These are phyloP conservation scores for Cyclargus thomasi DNA, from an alignment of 1,140 invertebrate species.

Conservation along the genomic window DNA sequence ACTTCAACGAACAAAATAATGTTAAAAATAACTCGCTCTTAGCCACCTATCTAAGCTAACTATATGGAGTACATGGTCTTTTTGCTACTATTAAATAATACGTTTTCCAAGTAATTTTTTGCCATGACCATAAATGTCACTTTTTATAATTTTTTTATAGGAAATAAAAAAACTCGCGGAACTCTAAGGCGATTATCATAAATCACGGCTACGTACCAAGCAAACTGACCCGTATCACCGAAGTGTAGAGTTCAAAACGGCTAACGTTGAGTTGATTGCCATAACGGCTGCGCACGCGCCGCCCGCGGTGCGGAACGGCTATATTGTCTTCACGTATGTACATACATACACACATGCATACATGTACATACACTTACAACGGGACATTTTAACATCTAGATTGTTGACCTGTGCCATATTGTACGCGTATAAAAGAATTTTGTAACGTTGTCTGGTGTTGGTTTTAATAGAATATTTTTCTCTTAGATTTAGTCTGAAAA, in stretches of 20 bases:
- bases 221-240: not conserved
- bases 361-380: not conserved
- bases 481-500: too few species aligned
- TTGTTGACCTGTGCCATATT: not conserved
- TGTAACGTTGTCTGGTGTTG: not conserved
- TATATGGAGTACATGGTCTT: too few species aligned
- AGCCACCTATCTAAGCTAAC: too few species aligned
- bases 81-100: too few species aligned
- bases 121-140: not conserved
- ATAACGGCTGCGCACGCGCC: slow-evolving; percentile 27
- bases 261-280: slow-evolving; percentile 24
- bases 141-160: not conserved
- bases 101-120: too few species aligned
- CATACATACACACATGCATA: not conserved
- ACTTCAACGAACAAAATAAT: too few species aligned
- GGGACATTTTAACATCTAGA: not conserved
- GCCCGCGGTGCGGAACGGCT: slow-evolving; percentile 17
- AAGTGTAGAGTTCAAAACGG: slow-evolving; percentile 16
- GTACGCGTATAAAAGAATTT: not conserved
- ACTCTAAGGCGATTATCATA: slow-evolving; percentile 15
- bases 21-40: too few species aligned
- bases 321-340: slow-evolving; percentile 14
- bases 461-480: too few species aligned
- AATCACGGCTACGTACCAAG: slow-evolving; percentile 20
- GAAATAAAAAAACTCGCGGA: slow-evolving; percentile 5